Conservation (phyloP, 2,113 vertebrate genomes). For the Chaetodon trifascialis region DNA sequence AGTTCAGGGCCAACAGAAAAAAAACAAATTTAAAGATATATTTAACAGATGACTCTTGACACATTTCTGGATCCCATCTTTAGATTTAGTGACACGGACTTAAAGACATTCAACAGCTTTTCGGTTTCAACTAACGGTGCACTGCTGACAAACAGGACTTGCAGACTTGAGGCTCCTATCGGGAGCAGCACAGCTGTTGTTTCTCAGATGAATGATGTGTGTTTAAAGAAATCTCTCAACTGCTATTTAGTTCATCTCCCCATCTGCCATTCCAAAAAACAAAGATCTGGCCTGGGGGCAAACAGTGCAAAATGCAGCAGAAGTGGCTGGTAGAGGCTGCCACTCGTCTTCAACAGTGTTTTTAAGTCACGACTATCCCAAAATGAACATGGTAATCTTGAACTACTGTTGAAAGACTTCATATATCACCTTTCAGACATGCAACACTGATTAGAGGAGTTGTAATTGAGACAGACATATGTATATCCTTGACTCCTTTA, state of each 20-base stretch:
- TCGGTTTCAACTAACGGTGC: constrained; percentile 5
- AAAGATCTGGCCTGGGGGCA: constrained; percentile 12
- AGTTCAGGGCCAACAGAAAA: background rate
- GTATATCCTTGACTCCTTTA: background rate
- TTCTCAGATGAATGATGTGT: constrained; percentile 8
- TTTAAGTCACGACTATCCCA: background rate
- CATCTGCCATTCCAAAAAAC: constrained; percentile 24
- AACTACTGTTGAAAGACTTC: constrained; percentile 1
- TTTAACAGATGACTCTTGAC: background rate
- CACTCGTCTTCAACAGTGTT: background rate
- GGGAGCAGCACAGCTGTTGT: constrained; percentile 8
- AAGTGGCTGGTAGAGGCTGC: background rate
- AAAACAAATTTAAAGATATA: background rate
- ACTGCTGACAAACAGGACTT: constrained; percentile 13
- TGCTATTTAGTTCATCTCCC: constrained; percentile 28
- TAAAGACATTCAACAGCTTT: constrained; percentile 5
- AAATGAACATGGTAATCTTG: background rate
- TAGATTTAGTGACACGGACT: constrained; percentile 9
- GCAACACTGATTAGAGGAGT: background rate
- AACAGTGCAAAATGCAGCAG: constrained; percentile 10
- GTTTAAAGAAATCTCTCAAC: constrained; percentile 21
- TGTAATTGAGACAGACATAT: constrained; percentile 17
- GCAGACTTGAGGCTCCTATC: background rate
- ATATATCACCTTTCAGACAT: constrained; percentile 2
- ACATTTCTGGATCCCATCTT: constrained; percentile 8